Conservation (phyloP, 2,113 vertebrate species). For the Diphyllodes magnificus region DNA sequence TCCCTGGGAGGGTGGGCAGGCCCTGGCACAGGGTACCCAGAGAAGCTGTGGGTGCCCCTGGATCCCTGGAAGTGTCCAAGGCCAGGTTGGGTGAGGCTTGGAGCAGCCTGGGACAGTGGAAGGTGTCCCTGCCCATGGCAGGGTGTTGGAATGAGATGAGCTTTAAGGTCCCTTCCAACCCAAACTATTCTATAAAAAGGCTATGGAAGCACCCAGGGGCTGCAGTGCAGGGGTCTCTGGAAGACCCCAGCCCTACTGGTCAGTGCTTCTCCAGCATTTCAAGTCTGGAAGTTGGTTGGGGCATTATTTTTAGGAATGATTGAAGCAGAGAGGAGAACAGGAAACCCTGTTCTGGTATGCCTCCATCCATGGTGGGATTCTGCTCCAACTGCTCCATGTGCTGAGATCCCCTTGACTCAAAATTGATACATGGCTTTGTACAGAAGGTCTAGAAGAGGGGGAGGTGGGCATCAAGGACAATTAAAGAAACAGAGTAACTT, state of each 20-base stretch:
- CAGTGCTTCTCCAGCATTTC: background rate
- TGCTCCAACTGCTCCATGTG: background rate
- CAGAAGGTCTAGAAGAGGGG: background rate
- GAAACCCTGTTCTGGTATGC: background rate
- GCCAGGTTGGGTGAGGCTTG: fast-evolving
- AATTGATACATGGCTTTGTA: fast-evolving
- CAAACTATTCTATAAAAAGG: background rate
- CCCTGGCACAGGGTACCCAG: background rate
- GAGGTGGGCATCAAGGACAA: background rate
- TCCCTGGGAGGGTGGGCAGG: fast-evolving
- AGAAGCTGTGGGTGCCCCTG: background rate
- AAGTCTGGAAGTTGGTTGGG: background rate
- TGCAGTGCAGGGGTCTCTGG: background rate
- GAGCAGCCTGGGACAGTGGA: background rate
- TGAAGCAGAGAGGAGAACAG: background rate
- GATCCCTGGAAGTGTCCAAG: background rate
- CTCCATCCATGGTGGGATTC: background rate
- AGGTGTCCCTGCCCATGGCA: background rate
- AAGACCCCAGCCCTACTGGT: background rate
- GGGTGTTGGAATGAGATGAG: fast-evolving
- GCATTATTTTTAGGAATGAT: background rate
- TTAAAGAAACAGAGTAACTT: background rate
- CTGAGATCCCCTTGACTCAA: background rate
- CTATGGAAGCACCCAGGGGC: background rate
- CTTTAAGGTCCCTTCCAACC: background rate